Evolutionary conservation across 2,113 vertebrate species (phyloP).

Genomic region (Chroicocephalus ridibundus): DNA sequence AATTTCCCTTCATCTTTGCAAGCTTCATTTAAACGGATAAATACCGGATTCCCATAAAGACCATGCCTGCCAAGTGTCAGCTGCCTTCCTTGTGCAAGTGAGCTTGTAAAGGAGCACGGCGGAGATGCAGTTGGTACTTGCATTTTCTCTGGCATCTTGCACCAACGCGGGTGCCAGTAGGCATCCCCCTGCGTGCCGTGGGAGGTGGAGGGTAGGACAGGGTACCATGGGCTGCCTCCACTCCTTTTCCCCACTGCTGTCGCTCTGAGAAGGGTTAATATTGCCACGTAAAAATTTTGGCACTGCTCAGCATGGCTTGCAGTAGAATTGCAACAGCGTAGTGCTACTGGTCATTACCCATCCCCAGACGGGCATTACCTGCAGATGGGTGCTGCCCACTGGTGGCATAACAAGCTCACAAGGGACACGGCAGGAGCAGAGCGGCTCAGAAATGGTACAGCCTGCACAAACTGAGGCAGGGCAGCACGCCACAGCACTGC

Average conservation of each 20-base stretch:
- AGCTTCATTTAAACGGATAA: background rate
- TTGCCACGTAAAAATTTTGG: background rate
- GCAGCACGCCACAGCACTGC: background rate
- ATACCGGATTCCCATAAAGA: background rate
- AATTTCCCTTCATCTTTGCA: background rate
- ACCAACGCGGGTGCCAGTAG: background rate
- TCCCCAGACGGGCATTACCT: background rate
- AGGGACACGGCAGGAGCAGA: background rate
- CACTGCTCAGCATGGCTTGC: background rate
- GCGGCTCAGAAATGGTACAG: background rate
- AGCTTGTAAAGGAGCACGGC: too few relatives aligned
- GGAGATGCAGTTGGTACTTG: background rate
- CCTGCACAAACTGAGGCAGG: background rate
- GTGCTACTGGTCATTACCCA: background rate
- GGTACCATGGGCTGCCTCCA: background rate
- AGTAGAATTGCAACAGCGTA: background rate
- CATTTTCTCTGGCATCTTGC: background rate
- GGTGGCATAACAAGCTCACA: background rate
- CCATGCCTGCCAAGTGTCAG: background rate
- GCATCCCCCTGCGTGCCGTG: rapidly evolving
- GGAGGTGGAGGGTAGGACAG: too few relatives aligned
- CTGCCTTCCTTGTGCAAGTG: background rate
- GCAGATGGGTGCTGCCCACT: background rate
- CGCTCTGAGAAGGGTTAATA: background rate
- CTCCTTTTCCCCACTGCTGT: too few relatives aligned